Base-by-base conservation (phyloP, 2,797 vertebrate genomes). In the Pipistrellus kuhlii region DNA sequence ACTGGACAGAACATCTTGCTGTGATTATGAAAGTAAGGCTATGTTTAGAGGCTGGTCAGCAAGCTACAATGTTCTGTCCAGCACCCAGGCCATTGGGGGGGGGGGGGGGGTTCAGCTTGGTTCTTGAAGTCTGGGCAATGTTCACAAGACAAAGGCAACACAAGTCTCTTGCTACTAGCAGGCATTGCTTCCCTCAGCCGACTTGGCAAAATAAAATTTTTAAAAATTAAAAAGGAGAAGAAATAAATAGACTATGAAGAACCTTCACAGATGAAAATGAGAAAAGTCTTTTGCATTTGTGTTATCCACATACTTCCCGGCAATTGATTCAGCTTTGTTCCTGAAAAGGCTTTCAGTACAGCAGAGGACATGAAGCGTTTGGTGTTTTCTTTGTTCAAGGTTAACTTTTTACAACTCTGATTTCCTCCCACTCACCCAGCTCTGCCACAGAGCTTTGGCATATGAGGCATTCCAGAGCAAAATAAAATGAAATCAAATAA, bases 41-140 rank as follows among this genome's bases (percentile, higher is more conserved):
- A 93, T 80, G 7, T 90, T 97, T 95, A 95, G 89, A 94, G 97
- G 93, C 3, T 21, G 1, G 97, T 95, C 96, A 97, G 91, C 96
- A 94, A 97, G 96, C 92, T 66, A 6, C 72, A 90, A 94, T 71
- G 89, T n/a, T n/a, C n/a, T n/a, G n/a, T n/a, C n/a, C n/a, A n/a
- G n/a, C 23, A 68, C n/a, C 10, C 25, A 7, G 78, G 23, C n/a
- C 35, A 11, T 38, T 32, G 30, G 20, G 57, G 11, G 57, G 20
- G 32, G 75, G 30, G 20, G 57, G 11, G 57, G 20, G 32, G 75
- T 27, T 8, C 23, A 38, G 21, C 20, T 48, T 51, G 38, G 7
- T 7, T 0, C 35, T 90, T 32, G 32, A 18, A 27, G 59, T 18
- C 44, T 41, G 3, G 1, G 10, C 27, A 30, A 18, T 32, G 18